Conservation (phyloP, 1,140 invertebrate genomes). For the Hylyphantes graminicola region DNA sequence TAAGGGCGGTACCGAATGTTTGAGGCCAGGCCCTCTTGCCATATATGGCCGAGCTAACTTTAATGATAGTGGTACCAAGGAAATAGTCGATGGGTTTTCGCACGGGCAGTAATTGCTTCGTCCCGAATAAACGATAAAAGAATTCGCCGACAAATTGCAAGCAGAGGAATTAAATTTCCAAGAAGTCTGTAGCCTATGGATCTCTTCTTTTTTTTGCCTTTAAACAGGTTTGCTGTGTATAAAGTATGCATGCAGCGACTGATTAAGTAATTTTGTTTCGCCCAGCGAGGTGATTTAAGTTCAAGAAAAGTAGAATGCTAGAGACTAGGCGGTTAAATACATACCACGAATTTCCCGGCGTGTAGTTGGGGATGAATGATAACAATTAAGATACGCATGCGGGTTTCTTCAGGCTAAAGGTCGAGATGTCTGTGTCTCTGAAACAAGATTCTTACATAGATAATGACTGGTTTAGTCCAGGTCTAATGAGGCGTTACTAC, state of each 20-base stretch:
- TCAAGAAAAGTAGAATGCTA: background rate
- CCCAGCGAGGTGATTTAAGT: background rate
- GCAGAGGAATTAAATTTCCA: conserved; percentile 38
- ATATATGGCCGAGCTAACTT: conserved; percentile 24
- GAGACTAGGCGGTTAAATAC: background rate
- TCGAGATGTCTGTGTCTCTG: too few relatives aligned
- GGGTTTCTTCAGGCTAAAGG: too few relatives aligned
- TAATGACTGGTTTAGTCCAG: too few relatives aligned
- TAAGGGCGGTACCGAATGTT: conserved; percentile 36
- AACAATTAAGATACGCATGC: too few relatives aligned
- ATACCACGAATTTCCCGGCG: too few relatives aligned
- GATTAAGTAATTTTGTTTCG: conserved; percentile 17
- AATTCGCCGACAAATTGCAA: conserved; percentile 44
- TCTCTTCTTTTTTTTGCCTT: background rate
- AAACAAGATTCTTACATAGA: too few relatives aligned
- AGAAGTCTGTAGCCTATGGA: conserved; percentile 16
- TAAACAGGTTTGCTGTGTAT: conserved; percentile 9
- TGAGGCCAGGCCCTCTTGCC: conserved; percentile 43
- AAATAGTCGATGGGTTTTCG: conserved; percentile 44
- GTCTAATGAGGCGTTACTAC: background rate
- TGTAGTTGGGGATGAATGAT: too few relatives aligned
- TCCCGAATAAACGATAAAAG: conserved; percentile 1
- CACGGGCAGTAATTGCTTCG: conserved; percentile 44
- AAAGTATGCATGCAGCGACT: conserved; percentile 1
- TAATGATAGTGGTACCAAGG: conserved; percentile 45